A percentile compares a stretch with the other conserved stretches of the same genome.
These are phyloP conservation scores for Drosophila robusta DNA, from an alignment of 2,888 invertebrate genomes.

Conservation along the genomic window DNA sequence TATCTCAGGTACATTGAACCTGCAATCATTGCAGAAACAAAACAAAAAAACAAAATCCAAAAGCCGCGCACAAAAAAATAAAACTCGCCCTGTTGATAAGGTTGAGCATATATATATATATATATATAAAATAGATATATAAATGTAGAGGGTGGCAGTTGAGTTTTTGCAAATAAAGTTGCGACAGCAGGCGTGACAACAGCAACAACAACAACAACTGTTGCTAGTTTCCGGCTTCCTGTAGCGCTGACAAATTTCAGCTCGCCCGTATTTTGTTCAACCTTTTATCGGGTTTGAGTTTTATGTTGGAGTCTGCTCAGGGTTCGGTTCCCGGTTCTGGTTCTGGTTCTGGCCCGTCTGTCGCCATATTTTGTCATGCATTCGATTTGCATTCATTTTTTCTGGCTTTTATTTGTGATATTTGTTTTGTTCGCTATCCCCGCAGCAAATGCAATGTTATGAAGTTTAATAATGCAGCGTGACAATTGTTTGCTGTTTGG, in stretches of 20 bases:
- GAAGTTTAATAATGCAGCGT: constrained; percentile 57
- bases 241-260: constrained; percentile 75
- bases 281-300: constrained; percentile 24
- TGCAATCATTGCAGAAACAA: constrained; percentile 60
- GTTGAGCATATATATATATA: constrained; percentile 1
- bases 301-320: constrained; percentile 15
- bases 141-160: constrained; percentile 1
- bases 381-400: constrained; percentile 52
- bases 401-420: constrained; percentile 5
- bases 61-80: constrained; percentile 39
- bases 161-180: constrained; percentile 53
- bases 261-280: constrained; percentile 47
- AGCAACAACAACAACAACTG: constrained; percentile 60
- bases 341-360: constrained; percentile 29
- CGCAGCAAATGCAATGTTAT: constrained; percentile 28
- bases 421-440: constrained; percentile 4
- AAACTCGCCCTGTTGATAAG: constrained; percentile 40
- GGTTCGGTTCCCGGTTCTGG: constrained; percentile 14
- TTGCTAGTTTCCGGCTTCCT: constrained; percentile 80
- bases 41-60: constrained; percentile 16
- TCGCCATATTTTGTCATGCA: constrained; percentile 60
- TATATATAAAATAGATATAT: neutral
- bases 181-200: constrained; percentile 58
- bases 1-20: constrained; percentile 73
- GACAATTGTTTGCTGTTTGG: constrained; percentile 51